Conservation (phyloP, 2,113 vertebrate genomes). For the Cebus imitator region DNA sequence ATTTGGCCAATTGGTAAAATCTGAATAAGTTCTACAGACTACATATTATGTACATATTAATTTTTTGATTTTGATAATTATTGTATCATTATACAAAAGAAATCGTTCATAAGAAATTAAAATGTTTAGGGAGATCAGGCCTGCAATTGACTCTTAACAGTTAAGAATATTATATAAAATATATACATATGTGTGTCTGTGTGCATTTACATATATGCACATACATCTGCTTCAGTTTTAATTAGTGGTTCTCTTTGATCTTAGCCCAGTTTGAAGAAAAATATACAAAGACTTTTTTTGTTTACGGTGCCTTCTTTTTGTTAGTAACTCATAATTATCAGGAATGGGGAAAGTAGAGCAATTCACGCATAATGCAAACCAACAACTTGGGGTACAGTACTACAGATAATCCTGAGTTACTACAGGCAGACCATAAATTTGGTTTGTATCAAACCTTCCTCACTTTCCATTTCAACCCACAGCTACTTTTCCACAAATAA, state of each 20-base stretch:
- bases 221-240: neutral
- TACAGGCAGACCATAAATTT: neutral
- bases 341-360: neutral
- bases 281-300: neutral
- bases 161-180: neutral
- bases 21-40: neutral
- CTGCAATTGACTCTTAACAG: neutral
- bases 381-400: neutral
- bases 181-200: neutral
- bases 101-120: conserved; percentile 1
- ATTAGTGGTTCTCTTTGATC: neutral
- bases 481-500: neutral
- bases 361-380: neutral
- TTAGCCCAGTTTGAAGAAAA: neutral
- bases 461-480: neutral
- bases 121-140: neutral
- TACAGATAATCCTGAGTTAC: neutral
- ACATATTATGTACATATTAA: neutral
- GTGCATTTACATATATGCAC: too few species aligned
- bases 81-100: neutral
- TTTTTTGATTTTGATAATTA: neutral
- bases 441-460: neutral
- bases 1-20: neutral
- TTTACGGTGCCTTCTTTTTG: neutral
- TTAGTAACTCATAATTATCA: neutral